These are phyloP conservation scores for Scytalopus superciliaris DNA, from an alignment of 2,113 vertebrate species.

Conservation along the genomic window DNA sequence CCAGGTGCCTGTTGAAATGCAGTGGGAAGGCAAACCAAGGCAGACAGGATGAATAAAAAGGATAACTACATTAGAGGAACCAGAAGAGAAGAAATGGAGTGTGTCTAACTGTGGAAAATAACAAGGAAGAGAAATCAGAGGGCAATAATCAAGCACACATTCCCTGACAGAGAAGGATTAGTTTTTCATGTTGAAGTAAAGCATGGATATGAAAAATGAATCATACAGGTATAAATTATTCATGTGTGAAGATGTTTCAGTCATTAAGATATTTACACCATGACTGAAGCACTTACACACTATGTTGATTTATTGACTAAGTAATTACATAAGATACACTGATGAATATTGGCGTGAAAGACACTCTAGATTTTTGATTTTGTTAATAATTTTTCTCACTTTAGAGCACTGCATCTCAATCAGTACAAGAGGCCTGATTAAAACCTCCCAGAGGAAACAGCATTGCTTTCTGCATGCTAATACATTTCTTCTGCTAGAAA, in stretches of 20 bases:
- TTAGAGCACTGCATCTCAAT: slow-evolving; percentile 68
- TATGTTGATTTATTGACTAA: slow-evolving; percentile 72
- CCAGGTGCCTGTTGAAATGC: slow-evolving; percentile 46
- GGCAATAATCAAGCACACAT: slow-evolving; percentile 58
- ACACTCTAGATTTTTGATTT: slow-evolving; percentile 67
- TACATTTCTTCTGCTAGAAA: slow-evolving; percentile 10
- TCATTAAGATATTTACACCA: slow-evolving; percentile 78
- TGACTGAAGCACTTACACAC: slow-evolving; percentile 64
- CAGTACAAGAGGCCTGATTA: slow-evolving; percentile 65
- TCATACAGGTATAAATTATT: slow-evolving; percentile 78
- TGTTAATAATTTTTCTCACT: slow-evolving; percentile 71
- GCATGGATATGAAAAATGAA: slow-evolving; percentile 71
- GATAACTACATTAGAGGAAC: slow-evolving; percentile 37
- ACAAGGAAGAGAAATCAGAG: slow-evolving; percentile 52
- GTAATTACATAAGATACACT: slow-evolving; percentile 74
- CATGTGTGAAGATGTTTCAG: slow-evolving; percentile 71
- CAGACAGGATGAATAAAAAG: slow-evolving; percentile 35
- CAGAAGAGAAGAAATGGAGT: slow-evolving; percentile 59
- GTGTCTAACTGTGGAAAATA: slow-evolving; percentile 63
- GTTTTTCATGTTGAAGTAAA: slow-evolving; percentile 66
- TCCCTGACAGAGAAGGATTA: slow-evolving; percentile 67
- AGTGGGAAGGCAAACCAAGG: slow-evolving; percentile 22
- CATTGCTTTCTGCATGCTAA: slow-evolving; percentile 32
- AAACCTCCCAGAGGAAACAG: slow-evolving; percentile 34
- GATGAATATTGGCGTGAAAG: slow-evolving; percentile 71